Base-by-base conservation (phyloP, 2,888 invertebrate species). In the Tyria jacobaeae region DNA sequence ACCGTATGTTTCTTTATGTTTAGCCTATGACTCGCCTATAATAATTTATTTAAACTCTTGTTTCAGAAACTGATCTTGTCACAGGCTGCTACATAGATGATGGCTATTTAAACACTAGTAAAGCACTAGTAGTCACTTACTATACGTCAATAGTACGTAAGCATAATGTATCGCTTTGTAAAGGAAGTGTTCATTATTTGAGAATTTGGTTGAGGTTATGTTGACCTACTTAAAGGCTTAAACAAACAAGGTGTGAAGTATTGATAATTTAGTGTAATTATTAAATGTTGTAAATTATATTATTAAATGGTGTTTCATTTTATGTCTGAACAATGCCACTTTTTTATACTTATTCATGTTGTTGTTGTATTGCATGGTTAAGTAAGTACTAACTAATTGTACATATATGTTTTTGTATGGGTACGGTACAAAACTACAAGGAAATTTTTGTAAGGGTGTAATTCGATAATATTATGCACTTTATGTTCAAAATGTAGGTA, bases 31-130 rank as follows among this genome's bases (percentile, higher is more conserved):
- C 7, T 9, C 24, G 25, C 15, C 7, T 31, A 24, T 25, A 34
- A 21, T 17, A 34, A 31, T 14, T 3, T 31, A 14, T 41, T 41
- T 25, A 17, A 17, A 17, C 6, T 31, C 81, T 86, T 86, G 76
- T 94, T 94, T 68, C 94, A 95, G 94, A 94, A 91, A 91, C 78
- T 93, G 71, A 91, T 95, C n/a, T 94, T 95, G 87, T 83, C 89
- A 9, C 94, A 94, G 59, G 95, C 94, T 17, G 86, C 93, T 15
- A 89, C 86, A 66, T 91, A 85, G 76, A 27, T 12, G 9, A 5
- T 14, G 4, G 17, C 12, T 55, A 31, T 17, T 21, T 21, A 6
- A 15, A 15, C 15, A 25, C 27, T 27, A 25, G 48, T n/a, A n/a
- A 15, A 49, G 27, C 27, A n/a, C n/a, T n/a, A n/a, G n/a, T 25